phyloP scores from a whole-genome alignment of 2,797 vertebrate genomes.

The Limnodromus scolopaceus region DNA sequence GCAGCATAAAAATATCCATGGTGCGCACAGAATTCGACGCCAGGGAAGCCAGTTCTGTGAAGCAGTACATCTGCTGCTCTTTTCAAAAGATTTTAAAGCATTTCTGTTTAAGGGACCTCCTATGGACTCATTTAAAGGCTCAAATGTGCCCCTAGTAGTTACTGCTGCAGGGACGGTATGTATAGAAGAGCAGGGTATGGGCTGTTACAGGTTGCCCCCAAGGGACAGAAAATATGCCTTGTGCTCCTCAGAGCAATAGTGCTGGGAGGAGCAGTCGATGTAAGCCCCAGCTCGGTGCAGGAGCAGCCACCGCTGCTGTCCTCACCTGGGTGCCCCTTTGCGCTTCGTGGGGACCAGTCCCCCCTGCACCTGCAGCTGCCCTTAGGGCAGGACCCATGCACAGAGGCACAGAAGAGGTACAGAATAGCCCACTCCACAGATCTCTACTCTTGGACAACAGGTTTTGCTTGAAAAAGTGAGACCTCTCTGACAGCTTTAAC shows the following conservation, averaged over 20 bases:
- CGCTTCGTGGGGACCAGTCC: not conserved
- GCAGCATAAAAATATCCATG: conserved; percentile 32
- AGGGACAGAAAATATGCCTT: not conserved
- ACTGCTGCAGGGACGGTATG: not conserved
- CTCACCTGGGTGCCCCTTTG: rapidly evolving
- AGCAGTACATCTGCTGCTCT: conserved; percentile 37
- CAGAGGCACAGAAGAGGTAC: not conserved
- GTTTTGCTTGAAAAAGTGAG: not conserved
- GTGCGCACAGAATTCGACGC: not conserved
- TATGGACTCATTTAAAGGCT: not conserved
- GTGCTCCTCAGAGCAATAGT: not conserved
- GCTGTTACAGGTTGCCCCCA: not conserved
- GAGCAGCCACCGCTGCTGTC: rapidly evolving
- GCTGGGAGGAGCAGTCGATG: not conserved
- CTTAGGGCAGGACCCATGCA: not conserved
- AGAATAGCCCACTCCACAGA: not conserved
- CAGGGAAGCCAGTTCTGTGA: conserved; percentile 51
- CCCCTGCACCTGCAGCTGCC: not conserved
- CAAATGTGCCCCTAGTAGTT: not conserved
- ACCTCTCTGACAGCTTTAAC: not conserved
- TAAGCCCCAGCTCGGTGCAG: rapidly evolving
- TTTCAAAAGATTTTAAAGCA: conserved; percentile 60
- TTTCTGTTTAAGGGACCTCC: conserved; percentile 1
- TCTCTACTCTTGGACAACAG: rapidly evolving
- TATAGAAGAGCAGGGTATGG: rapidly evolving